Evolutionary conservation across 2,113 vertebrate genomes (phyloP).

Genomic region (Onychostoma macrolepis): DNA sequence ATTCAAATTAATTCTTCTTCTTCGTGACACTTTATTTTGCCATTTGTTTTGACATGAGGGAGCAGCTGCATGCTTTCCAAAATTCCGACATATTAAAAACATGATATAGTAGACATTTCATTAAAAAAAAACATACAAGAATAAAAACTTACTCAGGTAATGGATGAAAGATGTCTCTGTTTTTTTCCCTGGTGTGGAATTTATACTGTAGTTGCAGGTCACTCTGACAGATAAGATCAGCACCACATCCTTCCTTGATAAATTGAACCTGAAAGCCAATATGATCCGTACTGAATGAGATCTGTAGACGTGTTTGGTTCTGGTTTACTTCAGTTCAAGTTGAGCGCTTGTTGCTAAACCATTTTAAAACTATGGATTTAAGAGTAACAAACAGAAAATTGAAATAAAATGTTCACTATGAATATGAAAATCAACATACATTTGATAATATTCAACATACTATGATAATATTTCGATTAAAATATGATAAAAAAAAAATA

Average conservation of each 20-base stretch:
- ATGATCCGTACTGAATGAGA: neutral
- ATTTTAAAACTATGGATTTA: neutral
- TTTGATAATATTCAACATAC: no score
- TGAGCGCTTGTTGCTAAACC: neutral
- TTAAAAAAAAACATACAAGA: neutral
- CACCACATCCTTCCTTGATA: conserved; percentile 90
- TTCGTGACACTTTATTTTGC: neutral
- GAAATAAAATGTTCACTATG: no score
- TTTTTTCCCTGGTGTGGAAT: conserved; percentile 79
- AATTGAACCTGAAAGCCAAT: conserved; percentile 82
- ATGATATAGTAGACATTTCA: neutral
- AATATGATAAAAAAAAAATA: neutral
- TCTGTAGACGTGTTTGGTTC: neutral
- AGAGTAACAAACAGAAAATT: neutral
- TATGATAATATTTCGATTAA: neutral
- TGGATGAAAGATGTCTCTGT: conserved; percentile 76
- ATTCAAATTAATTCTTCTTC: neutral
- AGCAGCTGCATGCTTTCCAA: no score
- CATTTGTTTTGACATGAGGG: no score
- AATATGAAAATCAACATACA: neutral
- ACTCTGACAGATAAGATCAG: conserved; percentile 86
- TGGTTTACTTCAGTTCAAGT: neutral
- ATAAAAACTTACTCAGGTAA: conserved; percentile 80
- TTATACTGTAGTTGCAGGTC: conserved; percentile 84
- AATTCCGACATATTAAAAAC: no score